These are phyloP conservation scores for Myripristis jacobus DNA, from an alignment of 2,797 vertebrate species.

Conservation along the genomic window DNA sequence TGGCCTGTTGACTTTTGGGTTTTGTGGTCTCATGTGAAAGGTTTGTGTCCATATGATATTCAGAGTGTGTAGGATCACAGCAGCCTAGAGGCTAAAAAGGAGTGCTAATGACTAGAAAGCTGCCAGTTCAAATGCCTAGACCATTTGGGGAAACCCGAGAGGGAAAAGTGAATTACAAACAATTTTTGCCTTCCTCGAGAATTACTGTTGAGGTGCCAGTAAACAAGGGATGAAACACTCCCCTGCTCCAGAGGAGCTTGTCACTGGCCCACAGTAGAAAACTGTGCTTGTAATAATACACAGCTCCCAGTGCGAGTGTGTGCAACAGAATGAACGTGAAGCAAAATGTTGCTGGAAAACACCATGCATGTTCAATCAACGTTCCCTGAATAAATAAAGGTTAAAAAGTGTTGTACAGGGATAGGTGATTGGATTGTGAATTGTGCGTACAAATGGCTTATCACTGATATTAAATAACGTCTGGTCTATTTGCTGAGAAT, in stretches of 20 bases:
- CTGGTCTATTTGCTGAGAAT: background rate
- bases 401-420: too few species aligned
- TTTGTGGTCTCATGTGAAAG: slow-evolving; percentile 57
- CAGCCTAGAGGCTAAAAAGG: slow-evolving; percentile 37
- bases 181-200: background rate
- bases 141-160: background rate
- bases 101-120: slow-evolving; percentile 45
- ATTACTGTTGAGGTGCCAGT: slow-evolving; percentile 39
- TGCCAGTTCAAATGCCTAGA: slow-evolving; percentile 45
- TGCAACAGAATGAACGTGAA: slow-evolving; percentile 1
- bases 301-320: slow-evolving; percentile 27
- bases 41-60: slow-evolving; percentile 59
- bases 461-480: background rate
- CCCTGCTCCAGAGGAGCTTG: slow-evolving; percentile 34
- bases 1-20: slow-evolving; percentile 43
- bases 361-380: background rate
- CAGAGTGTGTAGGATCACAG: slow-evolving; percentile 24
- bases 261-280: slow-evolving; percentile 36
- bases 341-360: too few species aligned
- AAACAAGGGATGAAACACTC: slow-evolving; percentile 50
- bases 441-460: background rate
- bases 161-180: background rate
- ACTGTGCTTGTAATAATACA: slow-evolving; percentile 41
- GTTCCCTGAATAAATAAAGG: slow-evolving; percentile 8
- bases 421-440: background rate